These are phyloP conservation scores for Cynodonichthys magdalenae DNA, from an alignment of 2,797 vertebrate genomes.

Conservation along the genomic window DNA sequence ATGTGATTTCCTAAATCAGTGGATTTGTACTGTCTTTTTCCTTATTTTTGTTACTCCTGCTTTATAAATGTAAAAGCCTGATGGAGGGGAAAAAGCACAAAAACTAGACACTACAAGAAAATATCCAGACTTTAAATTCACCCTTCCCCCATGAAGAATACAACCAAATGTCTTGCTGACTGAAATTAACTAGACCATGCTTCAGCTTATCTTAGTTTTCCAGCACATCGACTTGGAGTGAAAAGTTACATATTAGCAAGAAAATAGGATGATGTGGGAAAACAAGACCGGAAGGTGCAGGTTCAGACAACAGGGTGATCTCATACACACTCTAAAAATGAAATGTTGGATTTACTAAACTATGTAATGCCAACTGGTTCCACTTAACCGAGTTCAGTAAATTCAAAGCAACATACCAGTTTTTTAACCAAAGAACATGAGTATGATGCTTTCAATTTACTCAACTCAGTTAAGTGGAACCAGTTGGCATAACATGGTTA, in stretches of 20 bases:
- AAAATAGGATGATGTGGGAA: conserved; percentile 36
- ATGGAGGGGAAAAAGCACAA: not conserved
- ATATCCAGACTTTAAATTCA: conserved; percentile 25
- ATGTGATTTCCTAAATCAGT: not conserved
- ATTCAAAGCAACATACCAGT: too few species aligned
- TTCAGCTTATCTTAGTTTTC: conserved; percentile 65
- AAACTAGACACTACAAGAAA: conserved; percentile 3
- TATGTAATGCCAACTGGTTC: too few species aligned
- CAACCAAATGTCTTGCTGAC: conserved; percentile 50
- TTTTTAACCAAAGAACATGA: too few species aligned
- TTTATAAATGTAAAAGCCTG: not conserved
- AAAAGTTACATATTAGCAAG: conserved; percentile 71
- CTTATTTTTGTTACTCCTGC: not conserved
- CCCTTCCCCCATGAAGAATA: conserved; percentile 38
- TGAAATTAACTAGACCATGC: conserved; percentile 63
- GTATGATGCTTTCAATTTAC: too few species aligned
- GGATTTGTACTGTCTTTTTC: not conserved
- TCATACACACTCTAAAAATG: too few species aligned
- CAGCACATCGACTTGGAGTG: conserved; percentile 42
- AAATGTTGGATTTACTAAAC: too few species aligned
- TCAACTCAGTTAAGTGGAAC: too few species aligned
- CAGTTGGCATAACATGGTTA: too few species aligned
- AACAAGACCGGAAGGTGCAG: conserved; percentile 25
- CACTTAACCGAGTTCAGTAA: too few species aligned
- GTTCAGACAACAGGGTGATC: conserved; percentile 40